Base-by-base conservation (phyloP, 2,113 vertebrate genomes). In the Larimichthys polyactis region DNA sequence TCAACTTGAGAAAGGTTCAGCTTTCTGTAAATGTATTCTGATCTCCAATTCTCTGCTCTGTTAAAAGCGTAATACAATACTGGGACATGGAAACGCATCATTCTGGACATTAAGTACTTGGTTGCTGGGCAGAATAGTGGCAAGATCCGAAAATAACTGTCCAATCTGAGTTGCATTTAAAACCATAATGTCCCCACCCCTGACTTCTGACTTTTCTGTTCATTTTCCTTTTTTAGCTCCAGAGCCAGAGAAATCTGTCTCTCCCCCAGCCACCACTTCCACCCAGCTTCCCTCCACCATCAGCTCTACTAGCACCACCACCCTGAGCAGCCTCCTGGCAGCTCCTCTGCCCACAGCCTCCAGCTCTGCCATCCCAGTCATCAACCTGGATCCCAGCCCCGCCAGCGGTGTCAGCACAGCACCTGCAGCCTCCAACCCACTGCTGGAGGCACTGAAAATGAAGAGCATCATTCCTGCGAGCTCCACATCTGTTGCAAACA, bases 361-460 rank as follows among this genome's bases (percentile, higher is more conserved):
- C 11, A 86, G 63, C 63, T 4, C 90, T 6, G 57, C 69, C 75
- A 60, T 79, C 43, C 78, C 87, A 3, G 86, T 88, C 63, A 91
- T 93, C 67, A 90, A 93, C 74, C 82, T 91, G 71, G 90, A 93
- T 40, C 91, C 91, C 89, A 86, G 63, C 29, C 89, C 93, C 4
- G 40, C 87, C 52, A 88, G 20, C 65, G 55, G 78, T 20, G 48
- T 36, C 11, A 52, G 64, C 8, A 8, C 62, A 22, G n/a, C 59
- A 1, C 51, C 49, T 11, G 81, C 51, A 43, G 65, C 81, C 52
- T 74, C 92, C 15, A 94, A 91, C 83, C 71, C 94, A 0, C 55
- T 91, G 5, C 93, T 95, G 81, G 94, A 95, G 83, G 92, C 92
- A 49, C 89, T 95, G 71, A 95, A 92, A 75, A 94, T 92, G 91